These are phyloP conservation scores for Ceratotherium simum DNA, from an alignment of 2,113 vertebrate genomes.

Conservation along the genomic window DNA sequence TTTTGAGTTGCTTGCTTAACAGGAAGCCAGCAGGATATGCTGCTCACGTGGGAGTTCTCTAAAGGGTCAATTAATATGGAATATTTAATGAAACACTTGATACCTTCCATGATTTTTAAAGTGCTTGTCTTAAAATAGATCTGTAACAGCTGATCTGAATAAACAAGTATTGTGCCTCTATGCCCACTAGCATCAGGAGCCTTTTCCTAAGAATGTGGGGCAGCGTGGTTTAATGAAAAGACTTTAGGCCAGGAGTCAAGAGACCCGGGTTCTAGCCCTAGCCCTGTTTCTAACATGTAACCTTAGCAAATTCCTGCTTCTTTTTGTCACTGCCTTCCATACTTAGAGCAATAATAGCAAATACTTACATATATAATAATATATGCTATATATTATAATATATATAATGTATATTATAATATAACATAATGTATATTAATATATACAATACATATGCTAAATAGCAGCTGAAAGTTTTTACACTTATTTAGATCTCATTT, in stretches of 20 bases:
- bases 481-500: neutral
- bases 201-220: neutral
- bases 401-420: no score
- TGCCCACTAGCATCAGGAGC: neutral
- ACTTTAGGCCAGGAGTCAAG: neutral
- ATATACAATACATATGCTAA: neutral
- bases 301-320: neutral
- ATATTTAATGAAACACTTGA: conserved; percentile 81
- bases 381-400: no score
- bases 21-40: conserved; percentile 81
- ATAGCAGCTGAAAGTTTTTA: neutral
- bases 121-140: conserved; percentile 76
- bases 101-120: conserved; percentile 79
- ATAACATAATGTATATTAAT: no score
- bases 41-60: conserved; percentile 70
- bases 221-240: neutral
- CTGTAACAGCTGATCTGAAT: conserved; percentile 75
- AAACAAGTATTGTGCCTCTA: conserved; percentile 24
- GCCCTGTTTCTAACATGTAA: neutral
- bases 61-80: conserved; percentile 82
- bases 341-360: neutral
- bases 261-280: neutral
- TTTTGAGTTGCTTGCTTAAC: conserved; percentile 82
- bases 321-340: neutral
- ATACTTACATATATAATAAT: neutral